Evolutionary conservation across 30 jellyfish, hydroid and myxozoan genomes (phyloP).

Genomic region (Aurelia aurita complex sp. Pacific): DNA sequence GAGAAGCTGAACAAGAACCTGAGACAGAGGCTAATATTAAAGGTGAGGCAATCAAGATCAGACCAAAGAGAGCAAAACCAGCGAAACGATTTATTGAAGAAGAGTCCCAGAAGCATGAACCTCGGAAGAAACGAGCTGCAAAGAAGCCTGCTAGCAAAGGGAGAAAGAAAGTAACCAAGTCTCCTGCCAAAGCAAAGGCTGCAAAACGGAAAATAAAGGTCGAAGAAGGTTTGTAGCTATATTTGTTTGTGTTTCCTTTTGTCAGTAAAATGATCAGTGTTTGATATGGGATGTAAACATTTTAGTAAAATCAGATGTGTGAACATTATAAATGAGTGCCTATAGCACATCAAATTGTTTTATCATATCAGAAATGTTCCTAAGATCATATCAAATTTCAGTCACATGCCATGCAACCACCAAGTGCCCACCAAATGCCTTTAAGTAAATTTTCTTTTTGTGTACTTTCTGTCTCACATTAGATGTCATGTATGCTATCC

Average conservation of each 20-base stretch:
- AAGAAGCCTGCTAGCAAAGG: conserved; percentile 30
- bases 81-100: conserved; percentile 42
- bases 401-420: no score
- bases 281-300: no score
- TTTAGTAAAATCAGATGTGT: no score
- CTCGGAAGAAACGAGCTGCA: conserved; percentile 10
- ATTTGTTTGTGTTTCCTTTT: not conserved
- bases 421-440: no score
- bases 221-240: conserved; percentile 7
- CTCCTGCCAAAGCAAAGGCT: conserved; percentile 11
- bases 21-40: conserved; percentile 43
- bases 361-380: no score
- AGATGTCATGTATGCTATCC: no score
- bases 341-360: no score
- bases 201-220: conserved; percentile 1
- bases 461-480: no score
- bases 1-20: conserved; percentile 7
- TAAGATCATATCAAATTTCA: no score
- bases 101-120: conserved; percentile 11
- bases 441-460: no score
- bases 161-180: conserved; percentile 20
- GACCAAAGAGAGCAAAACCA: conserved; percentile 52
- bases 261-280: no score
- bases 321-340: no score
- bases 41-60: conserved; percentile 22